Conservation (phyloP, 2,888 invertebrate genomes). For the Stenurella melanura region DNA sequence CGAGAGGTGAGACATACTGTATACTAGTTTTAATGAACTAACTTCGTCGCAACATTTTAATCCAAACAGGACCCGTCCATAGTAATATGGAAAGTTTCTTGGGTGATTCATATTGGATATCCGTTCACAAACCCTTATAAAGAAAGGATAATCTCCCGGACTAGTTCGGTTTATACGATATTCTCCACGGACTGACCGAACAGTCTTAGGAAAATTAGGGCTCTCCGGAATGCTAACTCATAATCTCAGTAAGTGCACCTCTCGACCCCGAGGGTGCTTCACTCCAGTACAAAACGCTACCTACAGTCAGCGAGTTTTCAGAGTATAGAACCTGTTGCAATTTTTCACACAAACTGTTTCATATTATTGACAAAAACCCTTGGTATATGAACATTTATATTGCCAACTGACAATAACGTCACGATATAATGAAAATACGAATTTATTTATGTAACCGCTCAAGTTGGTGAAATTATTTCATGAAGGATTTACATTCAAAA, state of each 20-base stretch:
- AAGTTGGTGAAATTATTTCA: too few species aligned
- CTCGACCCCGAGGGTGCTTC: background rate
- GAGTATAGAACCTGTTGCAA: conserved; percentile 3
- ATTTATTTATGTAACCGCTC: too few species aligned
- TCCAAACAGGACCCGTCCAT: too few species aligned
- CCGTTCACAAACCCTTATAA: background rate
- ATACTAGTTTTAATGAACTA: too few species aligned
- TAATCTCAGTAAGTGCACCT: conserved; percentile 7
- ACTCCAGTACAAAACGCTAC: background rate
- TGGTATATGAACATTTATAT: background rate
- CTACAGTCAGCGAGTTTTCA: background rate
- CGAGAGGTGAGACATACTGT: too few species aligned
- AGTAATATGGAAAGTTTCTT: background rate
- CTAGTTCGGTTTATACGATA: background rate
- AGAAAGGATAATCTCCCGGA: conserved; percentile 1
- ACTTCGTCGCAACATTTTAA: too few species aligned
- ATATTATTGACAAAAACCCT: background rate
- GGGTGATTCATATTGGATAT: background rate
- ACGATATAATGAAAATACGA: too few species aligned
- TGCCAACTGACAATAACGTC: too few species aligned
- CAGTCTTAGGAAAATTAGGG: conserved; percentile 3
- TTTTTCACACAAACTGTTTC: background rate
- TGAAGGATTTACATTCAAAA: too few species aligned
- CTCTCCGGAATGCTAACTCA: background rate
- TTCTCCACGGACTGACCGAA: background rate